phyloP scores from a whole-genome alignment of 2,888 invertebrate species.

The Agrochola lychnidis region DNA sequence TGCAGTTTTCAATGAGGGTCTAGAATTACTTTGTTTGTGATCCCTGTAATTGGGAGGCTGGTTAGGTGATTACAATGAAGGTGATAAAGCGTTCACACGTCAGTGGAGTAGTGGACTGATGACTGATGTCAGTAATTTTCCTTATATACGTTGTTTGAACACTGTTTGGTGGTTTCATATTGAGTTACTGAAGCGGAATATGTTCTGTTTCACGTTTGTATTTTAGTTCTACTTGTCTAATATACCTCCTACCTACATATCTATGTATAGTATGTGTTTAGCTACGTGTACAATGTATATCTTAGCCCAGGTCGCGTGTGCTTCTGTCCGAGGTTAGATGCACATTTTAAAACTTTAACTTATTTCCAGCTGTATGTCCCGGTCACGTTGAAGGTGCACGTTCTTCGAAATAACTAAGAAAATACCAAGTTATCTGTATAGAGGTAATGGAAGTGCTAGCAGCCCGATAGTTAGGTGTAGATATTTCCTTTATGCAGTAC shows the following conservation, averaged over 20 bases:
- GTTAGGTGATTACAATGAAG: constrained; percentile 7
- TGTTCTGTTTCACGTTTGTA: neutral
- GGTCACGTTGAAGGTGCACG: constrained; percentile 53
- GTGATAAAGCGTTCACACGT: neutral
- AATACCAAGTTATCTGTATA: constrained; percentile 33
- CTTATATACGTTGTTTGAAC: constrained; percentile 17
- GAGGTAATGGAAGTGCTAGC: constrained; percentile 16
- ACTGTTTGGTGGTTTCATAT: constrained; percentile 12
- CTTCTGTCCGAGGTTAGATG: constrained; percentile 20
- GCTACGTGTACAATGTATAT: constrained; percentile 8
- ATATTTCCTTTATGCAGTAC: neutral
- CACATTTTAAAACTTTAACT: constrained; percentile 58
- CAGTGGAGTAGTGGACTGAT: neutral
- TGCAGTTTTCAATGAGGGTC: constrained; percentile 46
- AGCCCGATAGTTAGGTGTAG: neutral
- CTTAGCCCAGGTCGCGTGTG: constrained; percentile 21
- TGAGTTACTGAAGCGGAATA: constrained; percentile 14
- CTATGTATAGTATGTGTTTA: neutral
- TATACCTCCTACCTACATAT: neutral
- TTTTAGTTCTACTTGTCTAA: constrained; percentile 22
- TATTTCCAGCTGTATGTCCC: constrained; percentile 46
- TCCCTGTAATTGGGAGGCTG: constrained; percentile 24
- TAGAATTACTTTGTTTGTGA: constrained; percentile 33
- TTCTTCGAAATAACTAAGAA: constrained; percentile 45
- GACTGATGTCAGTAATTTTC: constrained; percentile 11